phyloP scores from a whole-genome alignment of 2,113 vertebrate genomes.

The Cavia porcellus region DNA sequence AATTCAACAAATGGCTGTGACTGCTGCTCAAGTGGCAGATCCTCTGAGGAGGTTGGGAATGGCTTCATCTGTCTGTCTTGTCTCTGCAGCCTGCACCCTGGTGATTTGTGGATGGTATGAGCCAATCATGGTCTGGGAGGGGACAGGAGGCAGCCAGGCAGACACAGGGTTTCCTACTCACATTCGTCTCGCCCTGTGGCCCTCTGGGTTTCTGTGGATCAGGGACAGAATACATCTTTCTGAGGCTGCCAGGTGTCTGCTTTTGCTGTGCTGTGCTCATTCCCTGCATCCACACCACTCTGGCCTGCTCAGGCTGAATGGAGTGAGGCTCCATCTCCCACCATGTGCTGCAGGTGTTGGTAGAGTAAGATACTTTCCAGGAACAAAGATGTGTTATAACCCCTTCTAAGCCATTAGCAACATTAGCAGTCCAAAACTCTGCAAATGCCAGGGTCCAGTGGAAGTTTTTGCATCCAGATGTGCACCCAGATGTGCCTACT shows the following conservation, averaged over 20 bases:
- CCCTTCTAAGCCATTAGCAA: not conserved
- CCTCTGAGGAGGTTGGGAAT: not conserved
- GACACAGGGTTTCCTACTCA: not conserved
- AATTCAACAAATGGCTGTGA: not conserved
- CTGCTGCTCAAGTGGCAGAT: not conserved
- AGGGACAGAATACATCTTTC: not conserved
- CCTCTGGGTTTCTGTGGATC: not conserved
- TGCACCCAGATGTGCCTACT: constrained; percentile 33
- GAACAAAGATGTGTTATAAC: not conserved
- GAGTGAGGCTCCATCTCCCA: not conserved
- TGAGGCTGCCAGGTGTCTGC: not conserved
- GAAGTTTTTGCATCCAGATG: constrained; percentile 26
- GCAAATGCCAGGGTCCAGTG: constrained; percentile 10
- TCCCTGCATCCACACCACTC: not conserved
- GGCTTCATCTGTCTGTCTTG: not conserved
- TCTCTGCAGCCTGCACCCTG: not conserved
- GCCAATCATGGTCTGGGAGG: not conserved
- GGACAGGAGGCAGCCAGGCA: not conserved
- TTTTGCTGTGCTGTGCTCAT: not conserved
- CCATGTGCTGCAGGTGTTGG: not conserved
- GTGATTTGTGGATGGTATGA: not conserved
- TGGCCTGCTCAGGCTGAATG: not conserved
- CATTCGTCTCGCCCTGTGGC: not conserved
- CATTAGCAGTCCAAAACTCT: not conserved
- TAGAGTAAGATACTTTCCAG: not conserved